Base-by-base conservation (phyloP, 2,113 vertebrate genomes). In the Cnemophilus loriae region DNA sequence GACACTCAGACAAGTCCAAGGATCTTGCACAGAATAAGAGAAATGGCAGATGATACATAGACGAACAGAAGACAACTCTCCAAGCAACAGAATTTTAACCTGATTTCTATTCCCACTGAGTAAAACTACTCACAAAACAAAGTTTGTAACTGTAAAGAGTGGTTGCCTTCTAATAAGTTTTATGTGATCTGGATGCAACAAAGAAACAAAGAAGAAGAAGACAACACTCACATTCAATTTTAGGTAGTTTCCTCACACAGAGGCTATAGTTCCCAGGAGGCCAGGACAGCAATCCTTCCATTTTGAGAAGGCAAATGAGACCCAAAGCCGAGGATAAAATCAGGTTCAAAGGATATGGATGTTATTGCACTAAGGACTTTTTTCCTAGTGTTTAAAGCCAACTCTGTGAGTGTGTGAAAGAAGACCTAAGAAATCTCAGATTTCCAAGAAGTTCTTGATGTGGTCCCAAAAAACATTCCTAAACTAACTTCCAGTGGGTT, bases 281-380 rank as follows among this genome's bases (percentile, higher is more conserved):
- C 11, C 52, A 44, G 39, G 24, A 68, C 37, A 63, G 32, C 0
- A 0, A 65, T 4, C 4, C 4, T 52, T 39, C 23, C 18, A 13
- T 61, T 82, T 39, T 80, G 14, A 76, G 32, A 46, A 21, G 28
- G 24, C 10, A 83, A 63, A 59, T 19, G 15, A 83, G 18, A 35
- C 60, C n/a, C 41, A 82, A 90, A 69, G 21, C 16, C 4, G 8
- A 60, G 28, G 57, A 32, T 27, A 71, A 80, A 91, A 73, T 32
- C 33, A 73, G 10, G 11, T 50, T 53, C n/a, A 80, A 32, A 91
- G 64, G 55, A 63, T 8, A 41, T 0, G 2, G 14, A 12, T 50
- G 27, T 37, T 86, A 41, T 3, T 74, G 24, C 53, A 79, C 35
- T 46, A 57, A 33, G 20, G 6, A 74, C 8, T 12, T 70, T 35